A percentile compares a stretch with the other conserved stretches of the same genome.
These are phyloP conservation scores for Ooceraea biroi DNA, from an alignment of 1,140 invertebrate species.

Conservation along the genomic window DNA sequence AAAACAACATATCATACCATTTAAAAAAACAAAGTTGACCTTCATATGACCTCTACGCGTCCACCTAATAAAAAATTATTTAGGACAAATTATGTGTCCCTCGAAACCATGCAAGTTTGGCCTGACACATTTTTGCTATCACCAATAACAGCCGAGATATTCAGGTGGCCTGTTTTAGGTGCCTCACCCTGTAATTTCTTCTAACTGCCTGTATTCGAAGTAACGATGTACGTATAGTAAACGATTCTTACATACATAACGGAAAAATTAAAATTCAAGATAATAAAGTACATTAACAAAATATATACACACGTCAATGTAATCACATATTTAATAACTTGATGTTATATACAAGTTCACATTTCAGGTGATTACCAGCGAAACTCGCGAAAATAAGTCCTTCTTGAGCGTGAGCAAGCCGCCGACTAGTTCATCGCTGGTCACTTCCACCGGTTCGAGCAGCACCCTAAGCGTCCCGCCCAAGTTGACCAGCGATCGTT, in stretches of 20 bases:
- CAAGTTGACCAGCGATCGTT: slow-evolving; percentile 63
- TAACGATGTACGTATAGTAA: no score
- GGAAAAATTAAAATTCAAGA: not conserved
- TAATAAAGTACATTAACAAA: not conserved
- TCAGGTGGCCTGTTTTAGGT: no score
- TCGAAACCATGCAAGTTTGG: no score
- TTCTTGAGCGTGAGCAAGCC: slow-evolving; percentile 74
- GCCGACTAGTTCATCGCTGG: slow-evolving; percentile 68
- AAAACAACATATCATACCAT: no score
- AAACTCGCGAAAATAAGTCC: slow-evolving; percentile 73
- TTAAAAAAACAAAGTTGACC: no score
- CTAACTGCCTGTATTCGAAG: no score
- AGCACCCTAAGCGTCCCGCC: slow-evolving; percentile 44
- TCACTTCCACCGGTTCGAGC: slow-evolving; percentile 49
- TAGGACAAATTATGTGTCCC: no score
- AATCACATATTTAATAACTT: not conserved
- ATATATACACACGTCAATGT: not conserved
- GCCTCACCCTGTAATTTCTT: no score
- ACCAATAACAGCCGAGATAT: no score
- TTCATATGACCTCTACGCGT: no score
- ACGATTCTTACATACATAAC: not conserved
- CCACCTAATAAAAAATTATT: no score
- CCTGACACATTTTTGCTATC: no score
- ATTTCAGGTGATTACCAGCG: slow-evolving; percentile 55
- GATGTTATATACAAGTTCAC: not conserved